Conservation (phyloP, 2,797 vertebrate genomes). For the Mus minutoides region DNA sequence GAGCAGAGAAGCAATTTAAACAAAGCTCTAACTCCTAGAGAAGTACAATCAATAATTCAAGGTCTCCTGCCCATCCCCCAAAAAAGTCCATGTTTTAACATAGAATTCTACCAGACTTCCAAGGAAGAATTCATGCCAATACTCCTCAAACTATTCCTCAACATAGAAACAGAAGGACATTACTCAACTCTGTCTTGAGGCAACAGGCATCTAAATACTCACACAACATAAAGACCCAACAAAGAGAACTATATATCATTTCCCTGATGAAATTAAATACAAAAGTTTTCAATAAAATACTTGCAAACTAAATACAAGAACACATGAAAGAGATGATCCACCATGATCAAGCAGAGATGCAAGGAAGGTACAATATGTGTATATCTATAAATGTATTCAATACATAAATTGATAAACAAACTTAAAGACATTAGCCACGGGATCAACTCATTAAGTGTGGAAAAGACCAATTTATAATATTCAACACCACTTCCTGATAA, state of each 20-base stretch:
- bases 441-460: neutral
- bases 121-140: neutral
- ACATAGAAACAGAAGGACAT: neutral
- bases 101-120: neutral
- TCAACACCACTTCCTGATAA: neutral
- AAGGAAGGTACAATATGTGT: neutral
- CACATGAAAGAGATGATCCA: neutral
- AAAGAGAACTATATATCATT: neutral
- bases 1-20: neutral
- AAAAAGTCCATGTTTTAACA: neutral
- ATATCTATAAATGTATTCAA: neutral
- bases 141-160: neutral
- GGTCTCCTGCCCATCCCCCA: neutral
- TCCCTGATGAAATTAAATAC: neutral
- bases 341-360: neutral
- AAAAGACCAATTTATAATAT: neutral
- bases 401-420: neutral
- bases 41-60: neutral
- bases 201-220: neutral
- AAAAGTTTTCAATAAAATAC: neutral
- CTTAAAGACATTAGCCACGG: neutral
- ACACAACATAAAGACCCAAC: neutral
- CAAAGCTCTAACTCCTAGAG: neutral
- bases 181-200: neutral
- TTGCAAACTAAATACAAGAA: neutral